Conservation (phyloP, 2,888 invertebrate genomes). For the Nomada lathburiana region DNA sequence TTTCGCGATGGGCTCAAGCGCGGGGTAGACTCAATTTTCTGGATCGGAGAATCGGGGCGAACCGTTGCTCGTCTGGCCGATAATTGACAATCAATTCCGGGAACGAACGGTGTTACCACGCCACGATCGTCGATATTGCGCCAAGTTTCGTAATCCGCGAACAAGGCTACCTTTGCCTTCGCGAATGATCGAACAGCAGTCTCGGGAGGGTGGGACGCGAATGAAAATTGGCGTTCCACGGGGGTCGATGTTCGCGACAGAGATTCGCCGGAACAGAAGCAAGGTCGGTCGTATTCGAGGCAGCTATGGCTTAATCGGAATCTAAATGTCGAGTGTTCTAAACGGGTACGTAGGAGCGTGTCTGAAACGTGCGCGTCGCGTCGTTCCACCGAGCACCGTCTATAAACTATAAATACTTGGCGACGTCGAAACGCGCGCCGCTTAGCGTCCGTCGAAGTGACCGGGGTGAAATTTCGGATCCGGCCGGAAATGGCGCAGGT, state of each 20-base stretch:
- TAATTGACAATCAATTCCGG: constrained; percentile 72
- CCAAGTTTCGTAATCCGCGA: background rate
- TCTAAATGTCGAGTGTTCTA: constrained; percentile 20
- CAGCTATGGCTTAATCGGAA: background rate
- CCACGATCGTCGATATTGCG: constrained; percentile 9
- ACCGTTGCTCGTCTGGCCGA: constrained; percentile 39
- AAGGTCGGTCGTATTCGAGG: background rate
- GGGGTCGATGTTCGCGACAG: background rate
- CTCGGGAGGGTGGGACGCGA: too few species aligned
- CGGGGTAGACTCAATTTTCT: constrained; percentile 68
- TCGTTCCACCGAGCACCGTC: background rate
- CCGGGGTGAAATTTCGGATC: constrained; percentile 33
- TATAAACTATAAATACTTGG: constrained; percentile 6
- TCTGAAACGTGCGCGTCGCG: background rate
- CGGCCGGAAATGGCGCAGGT: constrained; percentile 52
- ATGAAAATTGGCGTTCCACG: too few species aligned
- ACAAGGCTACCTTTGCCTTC: background rate
- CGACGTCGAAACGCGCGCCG: background rate
- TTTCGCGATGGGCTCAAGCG: constrained; percentile 54
- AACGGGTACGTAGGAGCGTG: background rate
- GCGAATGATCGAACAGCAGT: too few species aligned
- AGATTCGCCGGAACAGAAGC: background rate
- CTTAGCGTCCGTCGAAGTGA: background rate
- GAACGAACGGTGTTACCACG: constrained; percentile 37
- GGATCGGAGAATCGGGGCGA: constrained; percentile 62